Evolutionary conservation across 1,140 invertebrate species (phyloP).

Genomic region (Ephestia elutella): DNA sequence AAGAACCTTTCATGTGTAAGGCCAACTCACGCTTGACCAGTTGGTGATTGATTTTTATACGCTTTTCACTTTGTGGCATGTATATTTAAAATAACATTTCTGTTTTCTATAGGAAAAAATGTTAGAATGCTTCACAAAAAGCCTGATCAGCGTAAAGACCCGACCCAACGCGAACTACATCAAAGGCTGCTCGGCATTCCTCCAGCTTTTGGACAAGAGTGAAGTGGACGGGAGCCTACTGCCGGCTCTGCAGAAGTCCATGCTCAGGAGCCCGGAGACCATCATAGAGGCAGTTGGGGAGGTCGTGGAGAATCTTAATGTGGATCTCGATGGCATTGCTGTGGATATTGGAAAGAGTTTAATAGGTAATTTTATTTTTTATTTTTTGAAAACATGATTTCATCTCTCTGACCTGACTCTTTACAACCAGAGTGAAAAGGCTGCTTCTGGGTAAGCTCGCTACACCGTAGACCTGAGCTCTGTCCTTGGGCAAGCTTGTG

Average conservation of each 20-base stretch:
- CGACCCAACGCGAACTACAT: constrained; percentile 83
- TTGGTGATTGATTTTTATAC: too few relatives aligned
- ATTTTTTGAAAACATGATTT: too few relatives aligned
- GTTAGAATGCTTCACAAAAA: constrained; percentile 86
- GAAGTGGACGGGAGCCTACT: constrained; percentile 86
- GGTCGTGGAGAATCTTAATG: constrained; percentile 80
- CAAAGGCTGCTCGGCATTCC: constrained; percentile 77
- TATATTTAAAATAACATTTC: too few relatives aligned
- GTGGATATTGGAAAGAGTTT: constrained; percentile 88
- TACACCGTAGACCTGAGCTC: too few relatives aligned
- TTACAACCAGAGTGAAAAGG: too few relatives aligned
- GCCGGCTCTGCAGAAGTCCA: constrained; percentile 91
- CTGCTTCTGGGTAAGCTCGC: too few relatives aligned
- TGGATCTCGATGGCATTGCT: constrained; percentile 88
- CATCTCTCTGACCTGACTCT: too few relatives aligned
- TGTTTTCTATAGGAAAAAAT: constrained; percentile 75
- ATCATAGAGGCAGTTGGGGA: constrained; percentile 87
- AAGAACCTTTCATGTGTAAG: too few relatives aligned
- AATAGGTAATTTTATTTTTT: constrained; percentile 75
- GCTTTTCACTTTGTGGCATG: background rate
- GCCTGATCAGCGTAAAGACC: constrained; percentile 85
- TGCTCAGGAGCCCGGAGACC: constrained; percentile 95
- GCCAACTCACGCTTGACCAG: too few relatives aligned
- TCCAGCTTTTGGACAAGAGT: constrained; percentile 79
- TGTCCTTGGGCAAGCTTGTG: too few relatives aligned